Base-by-base conservation (phyloP, 2,113 vertebrate genomes). In the Tapirus terrestris region DNA sequence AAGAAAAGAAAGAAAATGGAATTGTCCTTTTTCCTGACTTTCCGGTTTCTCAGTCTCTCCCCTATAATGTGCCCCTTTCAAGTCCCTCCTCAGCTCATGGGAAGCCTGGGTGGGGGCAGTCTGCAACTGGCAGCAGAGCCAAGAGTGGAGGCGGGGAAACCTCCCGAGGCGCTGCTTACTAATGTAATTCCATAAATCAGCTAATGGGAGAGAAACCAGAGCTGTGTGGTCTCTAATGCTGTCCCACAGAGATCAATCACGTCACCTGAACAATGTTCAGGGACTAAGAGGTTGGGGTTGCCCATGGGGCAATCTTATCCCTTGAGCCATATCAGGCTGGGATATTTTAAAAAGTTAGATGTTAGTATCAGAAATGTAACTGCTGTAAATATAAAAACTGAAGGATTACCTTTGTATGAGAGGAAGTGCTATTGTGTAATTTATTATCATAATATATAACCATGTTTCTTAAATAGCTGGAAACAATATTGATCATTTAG, bases 171-270 rank as follows among this genome's bases (percentile, higher is more conserved):
- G 82, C 83, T 48, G 72, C 87, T 89, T 95, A n/a, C 97, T 98
- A 98, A 99, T 97, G 97, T 96, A 98, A 98, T 97, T 97, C 98
- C 98, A 98, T 96, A 96, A 94, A 98, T 98, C 97, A 98, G 82
- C 96, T 96, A 96, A 97, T 96, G 79, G 93, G 82, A 97, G 90
- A 80, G 90, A 92, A 98, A 96, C 91, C 96, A 96, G 96, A 94
- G 90, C 97, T 96, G 89, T 97, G 97, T 98, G 98, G 97, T 96
- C 97, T 96, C 95, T 97, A 97, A 97, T 90, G 96, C 93, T 92
- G 94, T 91, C 95, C 97, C 98, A 91, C 97, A 98, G 97, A 98
- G 98, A 98, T 99, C 98, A 97, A 96, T 98, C 95, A 98, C 63
- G 98, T 97, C 97, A 98, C 98, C 97, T 97, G 96, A 98, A 96